Percentiles rank a stretch among this genome's conserved stretches.
Evolutionary conservation across 2,888 invertebrate genomes (phyloP).

Genomic region (Beris morrisii): DNA sequence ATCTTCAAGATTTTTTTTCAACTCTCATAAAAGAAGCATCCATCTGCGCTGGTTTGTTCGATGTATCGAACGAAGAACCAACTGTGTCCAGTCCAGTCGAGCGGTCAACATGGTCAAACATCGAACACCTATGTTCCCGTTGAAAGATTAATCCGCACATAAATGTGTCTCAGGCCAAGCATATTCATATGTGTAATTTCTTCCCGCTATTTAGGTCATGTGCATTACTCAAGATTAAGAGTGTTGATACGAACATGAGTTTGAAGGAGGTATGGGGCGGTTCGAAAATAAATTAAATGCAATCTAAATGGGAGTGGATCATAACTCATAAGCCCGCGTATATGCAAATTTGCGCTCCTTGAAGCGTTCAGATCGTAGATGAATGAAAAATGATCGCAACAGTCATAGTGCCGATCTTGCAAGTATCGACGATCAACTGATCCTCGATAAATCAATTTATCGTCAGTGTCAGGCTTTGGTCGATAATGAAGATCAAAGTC

Average conservation of each 20-base stretch:
- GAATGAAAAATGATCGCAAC: conserved; percentile 21
- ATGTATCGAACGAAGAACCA: no score
- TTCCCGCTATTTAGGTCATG: conserved; percentile 32
- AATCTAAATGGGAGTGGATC: conserved; percentile 27
- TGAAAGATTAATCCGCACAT: conserved; percentile 32
- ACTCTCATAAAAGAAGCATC: neutral
- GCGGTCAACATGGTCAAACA: conserved; percentile 2
- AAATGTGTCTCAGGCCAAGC: conserved; percentile 20
- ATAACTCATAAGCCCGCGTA: conserved; percentile 25
- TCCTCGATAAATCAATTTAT: no score
- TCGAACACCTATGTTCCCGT: conserved; percentile 15
- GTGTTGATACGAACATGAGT: conserved; percentile 10
- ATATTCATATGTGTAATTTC: conserved; percentile 16
- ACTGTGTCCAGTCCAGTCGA: no score
- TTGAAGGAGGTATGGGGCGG: neutral
- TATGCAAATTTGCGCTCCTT: neutral
- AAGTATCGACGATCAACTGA: conserved; percentile 4
- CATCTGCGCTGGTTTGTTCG: no score
- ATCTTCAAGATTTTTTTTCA: neutral
- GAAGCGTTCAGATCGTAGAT: neutral
- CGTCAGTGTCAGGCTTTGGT: no score
- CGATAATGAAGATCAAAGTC: no score
- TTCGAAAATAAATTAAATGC: conserved; percentile 12
- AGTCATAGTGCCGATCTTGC: conserved; percentile 20
- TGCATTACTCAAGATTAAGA: conserved; percentile 34